Conservation (phyloP, 64 coral and sea anemone species). For the Actinia equina region DNA sequence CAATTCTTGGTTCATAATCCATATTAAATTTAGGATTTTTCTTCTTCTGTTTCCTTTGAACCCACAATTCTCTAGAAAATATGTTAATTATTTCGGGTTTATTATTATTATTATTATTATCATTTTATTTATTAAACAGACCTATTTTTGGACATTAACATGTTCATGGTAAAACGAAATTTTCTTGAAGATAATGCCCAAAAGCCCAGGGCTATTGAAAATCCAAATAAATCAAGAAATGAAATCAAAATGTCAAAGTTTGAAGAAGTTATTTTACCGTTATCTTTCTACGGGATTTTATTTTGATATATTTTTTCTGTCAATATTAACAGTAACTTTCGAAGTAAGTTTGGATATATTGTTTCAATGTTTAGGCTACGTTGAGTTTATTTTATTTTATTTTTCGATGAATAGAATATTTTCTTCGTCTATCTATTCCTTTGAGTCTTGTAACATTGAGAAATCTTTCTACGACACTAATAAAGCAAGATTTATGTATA, state of each 20-base stretch:
- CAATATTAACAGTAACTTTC: neutral
- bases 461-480: neutral
- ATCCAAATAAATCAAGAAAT: neutral
- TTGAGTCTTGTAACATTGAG: no score
- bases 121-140: no score
- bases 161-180: neutral
- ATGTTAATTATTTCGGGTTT: neutral
- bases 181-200: neutral
- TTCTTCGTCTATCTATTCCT: no score
- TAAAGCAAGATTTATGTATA: neutral
- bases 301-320: neutral
- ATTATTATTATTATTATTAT: no score
- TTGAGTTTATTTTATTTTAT: neutral
- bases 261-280: neutral
- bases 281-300: neutral
- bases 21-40: neutral
- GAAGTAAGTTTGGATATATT: neutral
- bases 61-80: neutral
- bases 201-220: neutral
- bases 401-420: neutral
- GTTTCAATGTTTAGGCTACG: neutral
- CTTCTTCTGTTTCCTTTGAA: neutral
- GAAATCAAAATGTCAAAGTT: neutral
- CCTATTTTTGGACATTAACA: neutral
- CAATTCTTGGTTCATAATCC: neutral